Percentiles rank a stretch among this genome's conserved stretches.
phyloP scores from a whole-genome alignment of 2,888 invertebrate genomes.

The Synanthedon myopaeformis region DNA sequence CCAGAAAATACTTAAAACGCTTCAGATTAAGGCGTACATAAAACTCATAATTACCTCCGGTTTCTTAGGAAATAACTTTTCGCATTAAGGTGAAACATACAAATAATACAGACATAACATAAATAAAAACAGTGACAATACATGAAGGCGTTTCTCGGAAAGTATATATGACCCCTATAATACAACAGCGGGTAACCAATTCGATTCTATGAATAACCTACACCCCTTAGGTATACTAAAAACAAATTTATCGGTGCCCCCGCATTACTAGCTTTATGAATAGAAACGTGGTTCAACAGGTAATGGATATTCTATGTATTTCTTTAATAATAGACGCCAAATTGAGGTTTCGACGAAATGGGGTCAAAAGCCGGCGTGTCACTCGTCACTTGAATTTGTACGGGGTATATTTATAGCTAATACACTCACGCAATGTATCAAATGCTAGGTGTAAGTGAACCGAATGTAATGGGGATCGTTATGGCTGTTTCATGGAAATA shows the following conservation, averaged over 20 bases:
- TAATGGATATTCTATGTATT: not conserved
- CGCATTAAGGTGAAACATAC: not conserved
- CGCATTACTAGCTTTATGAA: not conserved
- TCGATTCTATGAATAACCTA: not conserved
- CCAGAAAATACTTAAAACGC: too few species aligned
- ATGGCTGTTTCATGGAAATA: not conserved
- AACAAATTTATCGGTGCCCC: not conserved
- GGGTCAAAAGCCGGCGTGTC: conserved; percentile 5
- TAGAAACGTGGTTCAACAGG: not conserved
- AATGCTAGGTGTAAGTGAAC: not conserved
- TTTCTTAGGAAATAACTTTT: too few species aligned
- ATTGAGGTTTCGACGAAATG: conserved; percentile 5
- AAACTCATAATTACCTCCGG: too few species aligned
- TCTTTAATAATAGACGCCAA: not conserved
- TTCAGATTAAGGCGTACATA: too few species aligned
- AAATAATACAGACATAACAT: not conserved
- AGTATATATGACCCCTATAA: not conserved
- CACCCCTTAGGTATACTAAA: not conserved
- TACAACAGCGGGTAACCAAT: not conserved
- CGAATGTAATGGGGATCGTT: not conserved
- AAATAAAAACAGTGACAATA: not conserved
- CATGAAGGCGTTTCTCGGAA: not conserved
- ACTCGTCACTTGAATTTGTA: not conserved
- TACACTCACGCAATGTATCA: not conserved
- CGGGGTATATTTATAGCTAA: not conserved